Conservation (phyloP, 2,797 vertebrate genomes). For the Manis javanica region DNA sequence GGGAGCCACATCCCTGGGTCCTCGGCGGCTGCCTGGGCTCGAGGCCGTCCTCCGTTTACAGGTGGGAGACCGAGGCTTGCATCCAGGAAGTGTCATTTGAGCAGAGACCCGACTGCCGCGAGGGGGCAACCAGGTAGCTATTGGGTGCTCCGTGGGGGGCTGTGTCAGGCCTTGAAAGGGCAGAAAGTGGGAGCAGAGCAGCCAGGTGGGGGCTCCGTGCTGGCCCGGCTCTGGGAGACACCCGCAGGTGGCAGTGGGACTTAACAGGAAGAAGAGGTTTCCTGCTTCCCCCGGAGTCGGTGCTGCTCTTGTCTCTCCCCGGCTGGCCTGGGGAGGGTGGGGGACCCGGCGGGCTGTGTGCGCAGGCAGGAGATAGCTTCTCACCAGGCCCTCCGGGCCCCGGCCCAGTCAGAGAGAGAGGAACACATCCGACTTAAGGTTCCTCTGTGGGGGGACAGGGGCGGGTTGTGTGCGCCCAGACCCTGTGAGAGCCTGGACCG, state of each 20-base stretch:
- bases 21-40: not conserved
- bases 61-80: conserved; percentile 48
- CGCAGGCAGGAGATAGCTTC: not conserved
- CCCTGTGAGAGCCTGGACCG: not conserved
- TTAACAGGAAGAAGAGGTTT: not conserved
- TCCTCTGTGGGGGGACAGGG: fast-evolving
- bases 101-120: conserved; percentile 41
- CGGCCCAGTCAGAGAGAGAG: not conserved
- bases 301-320: not conserved
- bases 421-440: not conserved
- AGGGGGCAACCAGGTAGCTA: conserved; percentile 58
- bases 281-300: not conserved
- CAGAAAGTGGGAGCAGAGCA: not conserved
- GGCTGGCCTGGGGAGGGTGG: fast-evolving
- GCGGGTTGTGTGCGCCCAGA: not conserved
- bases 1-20: not conserved
- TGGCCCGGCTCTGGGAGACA: not conserved
- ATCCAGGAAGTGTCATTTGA: conserved; percentile 50
- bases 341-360: not conserved
- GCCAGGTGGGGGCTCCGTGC: not conserved
- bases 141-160: not conserved
- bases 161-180: not conserved
- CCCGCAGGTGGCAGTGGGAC: no score
- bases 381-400: not conserved
- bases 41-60: conserved; percentile 38